Evolutionary conservation across 2,888 invertebrate species (phyloP).

Genomic region (Acheta domesticus): DNA sequence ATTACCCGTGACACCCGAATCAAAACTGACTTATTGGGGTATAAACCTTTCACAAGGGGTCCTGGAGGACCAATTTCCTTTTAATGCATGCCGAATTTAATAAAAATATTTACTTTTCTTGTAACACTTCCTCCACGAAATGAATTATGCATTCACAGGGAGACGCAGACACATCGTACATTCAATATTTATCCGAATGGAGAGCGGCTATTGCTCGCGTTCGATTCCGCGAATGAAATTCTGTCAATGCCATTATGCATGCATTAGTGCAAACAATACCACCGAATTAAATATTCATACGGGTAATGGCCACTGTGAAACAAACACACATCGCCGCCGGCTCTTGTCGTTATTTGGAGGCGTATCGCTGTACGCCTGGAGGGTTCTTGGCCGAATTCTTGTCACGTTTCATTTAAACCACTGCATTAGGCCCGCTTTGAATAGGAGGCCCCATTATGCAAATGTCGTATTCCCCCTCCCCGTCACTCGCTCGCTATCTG

Average conservation of each 20-base stretch:
- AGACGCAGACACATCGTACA: neutral
- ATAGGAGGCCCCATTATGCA: neutral
- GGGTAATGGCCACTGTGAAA: neutral
- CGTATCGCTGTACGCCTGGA: neutral
- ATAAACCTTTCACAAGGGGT: neutral
- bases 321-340: neutral
- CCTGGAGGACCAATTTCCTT: neutral
- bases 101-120: neutral
- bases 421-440: neutral
- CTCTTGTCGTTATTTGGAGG: neutral
- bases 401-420: slow-evolving; percentile 10
- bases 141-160: neutral
- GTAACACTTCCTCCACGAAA: neutral
- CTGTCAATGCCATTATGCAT: slow-evolving; percentile 10
- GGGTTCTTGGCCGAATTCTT: neutral
- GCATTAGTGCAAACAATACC: neutral
- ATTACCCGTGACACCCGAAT: neutral
- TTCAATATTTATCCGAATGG: neutral
- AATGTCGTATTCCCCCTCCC: neutral
- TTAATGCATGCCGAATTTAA: neutral
- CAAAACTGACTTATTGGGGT: neutral
- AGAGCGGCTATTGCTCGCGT: neutral
- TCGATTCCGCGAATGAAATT: neutral
- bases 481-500: too few species aligned
- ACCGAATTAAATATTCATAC: neutral